These are phyloP conservation scores for Nephotettix cincticeps DNA, from an alignment of 1,140 invertebrate genomes.

Conservation along the genomic window DNA sequence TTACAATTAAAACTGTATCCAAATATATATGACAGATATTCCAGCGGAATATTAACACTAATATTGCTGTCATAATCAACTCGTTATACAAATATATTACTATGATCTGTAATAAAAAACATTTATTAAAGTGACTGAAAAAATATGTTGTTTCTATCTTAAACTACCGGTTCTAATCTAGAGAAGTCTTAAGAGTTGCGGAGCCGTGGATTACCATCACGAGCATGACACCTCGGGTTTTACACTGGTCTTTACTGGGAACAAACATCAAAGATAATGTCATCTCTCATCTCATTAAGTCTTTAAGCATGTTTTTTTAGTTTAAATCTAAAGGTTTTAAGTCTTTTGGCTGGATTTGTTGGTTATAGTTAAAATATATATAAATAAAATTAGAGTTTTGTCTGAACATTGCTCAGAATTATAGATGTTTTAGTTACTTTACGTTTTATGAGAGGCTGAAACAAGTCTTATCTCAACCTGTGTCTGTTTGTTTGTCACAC, in stretches of 20 bases:
- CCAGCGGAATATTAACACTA: constrained; percentile 10
- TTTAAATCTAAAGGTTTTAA: background rate
- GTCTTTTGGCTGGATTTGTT: background rate
- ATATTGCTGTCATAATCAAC: constrained; percentile 10
- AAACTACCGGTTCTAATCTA: background rate
- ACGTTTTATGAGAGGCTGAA: too few relatives aligned
- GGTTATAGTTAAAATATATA: background rate
- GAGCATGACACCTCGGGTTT: constrained; percentile 17
- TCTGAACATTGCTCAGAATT: too few relatives aligned
- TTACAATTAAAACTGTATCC: constrained; percentile 5
- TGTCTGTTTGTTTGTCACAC: too few relatives aligned
- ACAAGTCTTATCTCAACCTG: too few relatives aligned
- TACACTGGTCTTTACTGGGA: background rate
- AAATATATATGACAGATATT: constrained; percentile 18
- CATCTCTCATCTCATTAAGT: background rate
- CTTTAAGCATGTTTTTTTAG: too few relatives aligned
- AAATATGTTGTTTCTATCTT: constrained; percentile 19
- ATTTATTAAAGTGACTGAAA: constrained; percentile 13
- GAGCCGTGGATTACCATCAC: background rate
- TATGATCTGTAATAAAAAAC: constrained; percentile 1
- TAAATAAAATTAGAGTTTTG: background rate
- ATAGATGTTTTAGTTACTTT: too few relatives aligned
- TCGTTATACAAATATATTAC: constrained; percentile 12
- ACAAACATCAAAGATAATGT: background rate
- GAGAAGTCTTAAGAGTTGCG: constrained; percentile 5